Conservation (phyloP, 1,140 invertebrate species). For the Grapholita molesta region DNA sequence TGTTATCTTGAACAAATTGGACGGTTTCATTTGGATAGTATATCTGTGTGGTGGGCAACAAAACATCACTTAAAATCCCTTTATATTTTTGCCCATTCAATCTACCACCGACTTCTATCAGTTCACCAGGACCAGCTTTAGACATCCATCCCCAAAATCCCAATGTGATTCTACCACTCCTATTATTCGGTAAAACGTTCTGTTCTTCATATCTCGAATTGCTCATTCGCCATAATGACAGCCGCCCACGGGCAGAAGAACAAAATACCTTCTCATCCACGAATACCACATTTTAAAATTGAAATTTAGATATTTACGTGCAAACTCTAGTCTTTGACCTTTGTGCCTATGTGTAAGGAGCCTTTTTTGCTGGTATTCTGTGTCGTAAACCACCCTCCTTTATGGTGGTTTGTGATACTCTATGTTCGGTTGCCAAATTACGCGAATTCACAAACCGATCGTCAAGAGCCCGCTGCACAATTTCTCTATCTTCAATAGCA, state of each 20-base stretch:
- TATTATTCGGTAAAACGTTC: constrained; percentile 6
- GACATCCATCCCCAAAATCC: constrained; percentile 25
- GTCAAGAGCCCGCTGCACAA: too few relatives aligned
- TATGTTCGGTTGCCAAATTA: too few relatives aligned
- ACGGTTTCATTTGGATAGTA: background rate
- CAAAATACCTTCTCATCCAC: background rate
- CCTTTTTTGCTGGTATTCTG: too few relatives aligned
- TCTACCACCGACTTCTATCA: constrained; percentile 10
- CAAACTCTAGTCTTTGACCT: background rate
- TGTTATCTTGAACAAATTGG: background rate
- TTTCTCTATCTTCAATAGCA: too few relatives aligned
- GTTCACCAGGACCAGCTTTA: constrained; percentile 9
- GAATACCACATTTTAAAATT: background rate
- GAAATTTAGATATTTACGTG: background rate
- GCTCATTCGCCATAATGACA: background rate
- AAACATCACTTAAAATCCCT: background rate
- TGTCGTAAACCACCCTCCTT: too few relatives aligned
- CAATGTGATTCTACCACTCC: constrained; percentile 13
- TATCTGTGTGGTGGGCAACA: background rate
- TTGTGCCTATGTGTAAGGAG: background rate
- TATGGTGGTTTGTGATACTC: too few relatives aligned
- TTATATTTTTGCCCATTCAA: constrained; percentile 13
- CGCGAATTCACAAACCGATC: too few relatives aligned
- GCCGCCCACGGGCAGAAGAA: background rate
- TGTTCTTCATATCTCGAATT: constrained; percentile 1